phyloP scores from a whole-genome alignment of 2,113 vertebrate species.

The Struthidea cinerea region DNA sequence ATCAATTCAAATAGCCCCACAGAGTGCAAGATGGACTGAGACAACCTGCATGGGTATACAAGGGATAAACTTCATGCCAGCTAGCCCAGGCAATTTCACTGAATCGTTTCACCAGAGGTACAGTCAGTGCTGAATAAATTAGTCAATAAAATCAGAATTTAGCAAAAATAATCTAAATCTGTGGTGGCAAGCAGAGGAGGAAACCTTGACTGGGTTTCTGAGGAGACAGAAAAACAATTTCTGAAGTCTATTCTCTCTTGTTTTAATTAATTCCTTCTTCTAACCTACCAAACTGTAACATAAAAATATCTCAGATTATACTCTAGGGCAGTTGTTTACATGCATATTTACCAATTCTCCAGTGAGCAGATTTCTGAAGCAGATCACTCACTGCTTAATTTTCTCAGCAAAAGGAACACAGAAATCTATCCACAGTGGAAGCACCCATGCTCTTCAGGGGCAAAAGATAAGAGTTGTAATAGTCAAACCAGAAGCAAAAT shows the following conservation, averaged over 20 bases:
- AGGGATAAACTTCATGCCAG: neutral
- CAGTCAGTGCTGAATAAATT: neutral
- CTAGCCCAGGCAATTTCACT: neutral
- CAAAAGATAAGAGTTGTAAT: neutral
- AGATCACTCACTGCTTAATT: constrained; percentile 27
- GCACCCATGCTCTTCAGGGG: neutral
- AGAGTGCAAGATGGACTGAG: neutral
- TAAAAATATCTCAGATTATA: constrained; percentile 16
- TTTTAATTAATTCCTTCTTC: constrained; percentile 9
- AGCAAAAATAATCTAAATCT: neutral
- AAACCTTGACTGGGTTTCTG: neutral
- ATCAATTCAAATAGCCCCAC: neutral
- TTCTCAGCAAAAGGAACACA: neutral
- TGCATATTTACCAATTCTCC: constrained; percentile 20
- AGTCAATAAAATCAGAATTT: neutral
- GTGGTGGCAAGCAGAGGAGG: neutral
- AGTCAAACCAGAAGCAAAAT: neutral
- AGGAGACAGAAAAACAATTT: neutral
- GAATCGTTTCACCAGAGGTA: neutral
- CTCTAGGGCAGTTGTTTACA: constrained; percentile 27
- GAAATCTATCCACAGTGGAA: neutral
- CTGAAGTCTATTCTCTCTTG: neutral
- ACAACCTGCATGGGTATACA: neutral
- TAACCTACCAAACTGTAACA: neutral
- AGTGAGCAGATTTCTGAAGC: constrained; percentile 30